Percentiles rank a stretch among this genome's conserved stretches.
Evolutionary conservation across 1,140 invertebrate genomes (phyloP).

Genomic region (Melitaea cinxia): DNA sequence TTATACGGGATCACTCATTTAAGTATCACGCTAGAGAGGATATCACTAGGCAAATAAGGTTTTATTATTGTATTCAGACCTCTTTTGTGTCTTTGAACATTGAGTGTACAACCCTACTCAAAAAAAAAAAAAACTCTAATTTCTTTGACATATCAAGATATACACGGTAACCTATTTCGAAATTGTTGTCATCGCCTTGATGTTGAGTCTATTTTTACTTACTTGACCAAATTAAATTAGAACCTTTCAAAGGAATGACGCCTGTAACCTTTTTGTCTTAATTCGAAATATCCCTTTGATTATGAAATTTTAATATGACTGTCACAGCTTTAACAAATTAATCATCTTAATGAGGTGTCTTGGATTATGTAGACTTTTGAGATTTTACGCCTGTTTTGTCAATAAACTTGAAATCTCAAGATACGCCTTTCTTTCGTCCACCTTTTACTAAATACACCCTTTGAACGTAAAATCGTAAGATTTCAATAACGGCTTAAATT

Average conservation of each 20-base stretch:
- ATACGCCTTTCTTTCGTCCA: constrained; percentile 23
- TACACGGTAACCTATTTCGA: background rate
- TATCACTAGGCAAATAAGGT: constrained; percentile 2
- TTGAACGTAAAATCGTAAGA: background rate
- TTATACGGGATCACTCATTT: background rate
- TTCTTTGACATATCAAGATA: constrained; percentile 27
- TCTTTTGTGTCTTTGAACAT: constrained; percentile 30
- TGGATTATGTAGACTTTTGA: constrained; percentile 4
- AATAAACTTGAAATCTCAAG: constrained; percentile 14
- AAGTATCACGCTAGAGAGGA: constrained; percentile 2
- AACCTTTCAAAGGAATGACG: background rate
- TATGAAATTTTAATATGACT: constrained; percentile 2
- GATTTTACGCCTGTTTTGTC: constrained; percentile 11
- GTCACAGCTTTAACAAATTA: constrained; percentile 40
- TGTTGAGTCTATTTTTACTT: background rate
- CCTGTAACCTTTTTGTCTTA: background rate
- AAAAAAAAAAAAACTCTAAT: constrained; percentile 22
- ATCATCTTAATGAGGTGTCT: constrained; percentile 56
- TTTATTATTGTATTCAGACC: constrained; percentile 16
- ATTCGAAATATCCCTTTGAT: background rate
- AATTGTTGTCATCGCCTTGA: constrained; percentile 34
- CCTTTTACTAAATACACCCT: constrained; percentile 18
- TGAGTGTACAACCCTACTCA: no score
- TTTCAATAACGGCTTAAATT: background rate
- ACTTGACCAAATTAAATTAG: background rate